Evolutionary conservation across 1,140 invertebrate genomes (phyloP).

Genomic region (Protaetia brevitarsis): DNA sequence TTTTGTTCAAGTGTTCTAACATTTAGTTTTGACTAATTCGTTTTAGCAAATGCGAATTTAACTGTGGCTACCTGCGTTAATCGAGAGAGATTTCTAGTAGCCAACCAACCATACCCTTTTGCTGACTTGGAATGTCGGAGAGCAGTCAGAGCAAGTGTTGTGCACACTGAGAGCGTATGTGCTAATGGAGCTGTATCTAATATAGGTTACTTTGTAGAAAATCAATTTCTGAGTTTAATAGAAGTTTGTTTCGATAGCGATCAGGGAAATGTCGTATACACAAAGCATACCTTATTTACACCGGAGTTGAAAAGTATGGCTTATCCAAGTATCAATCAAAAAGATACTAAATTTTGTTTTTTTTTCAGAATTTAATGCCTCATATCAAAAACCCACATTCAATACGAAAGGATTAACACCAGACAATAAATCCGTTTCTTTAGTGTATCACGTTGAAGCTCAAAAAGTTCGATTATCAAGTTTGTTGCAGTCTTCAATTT

Average conservation of each 20-base stretch:
- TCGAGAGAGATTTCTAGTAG: conserved; percentile 24
- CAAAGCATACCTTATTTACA: conserved; percentile 38
- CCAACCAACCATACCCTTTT: conserved; percentile 25
- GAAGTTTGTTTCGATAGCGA: conserved; percentile 38
- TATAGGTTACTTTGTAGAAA: conserved; percentile 36
- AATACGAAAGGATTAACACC: conserved; percentile 37
- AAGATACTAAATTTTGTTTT: not conserved
- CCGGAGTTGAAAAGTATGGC: conserved; percentile 40
- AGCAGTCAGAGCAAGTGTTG: conserved; percentile 33
- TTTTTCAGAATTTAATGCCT: not conserved
- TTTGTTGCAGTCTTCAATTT: conserved; percentile 40
- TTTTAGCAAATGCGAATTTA: conserved; percentile 29
- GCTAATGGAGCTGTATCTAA: conserved; percentile 33
- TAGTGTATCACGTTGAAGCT: conserved; percentile 37
- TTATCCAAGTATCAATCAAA: not conserved
- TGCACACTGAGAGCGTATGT: conserved; percentile 31
- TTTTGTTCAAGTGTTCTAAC: not conserved
- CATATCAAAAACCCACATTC: conserved; percentile 37
- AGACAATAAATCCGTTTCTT: conserved; percentile 24
- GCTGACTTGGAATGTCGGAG: conserved; percentile 36
- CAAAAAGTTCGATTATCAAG: conserved; percentile 44
- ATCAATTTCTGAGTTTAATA: conserved; percentile 38
- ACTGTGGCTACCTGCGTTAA: conserved; percentile 34
- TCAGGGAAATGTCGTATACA: conserved; percentile 37
- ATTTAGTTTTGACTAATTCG: not conserved